Evolutionary conservation across 2,888 invertebrate genomes (phyloP), one percentile per base, ranked within the genome.

Genomic region (Hololepta plana): DNA sequence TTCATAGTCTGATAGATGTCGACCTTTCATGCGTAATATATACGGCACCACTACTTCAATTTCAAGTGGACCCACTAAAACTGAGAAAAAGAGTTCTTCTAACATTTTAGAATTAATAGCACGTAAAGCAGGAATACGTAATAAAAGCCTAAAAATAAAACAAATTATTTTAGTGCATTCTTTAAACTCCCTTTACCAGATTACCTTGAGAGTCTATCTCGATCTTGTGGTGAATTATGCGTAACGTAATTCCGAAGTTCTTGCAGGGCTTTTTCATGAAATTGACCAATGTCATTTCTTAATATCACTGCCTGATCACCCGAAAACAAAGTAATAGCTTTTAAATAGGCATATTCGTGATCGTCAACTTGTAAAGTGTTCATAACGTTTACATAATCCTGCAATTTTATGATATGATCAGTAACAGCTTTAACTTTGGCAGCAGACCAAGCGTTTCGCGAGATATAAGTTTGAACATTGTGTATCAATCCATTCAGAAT

Each of bases 41-140:
- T 79, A 88, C 14, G 93, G 93, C 53, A 96, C 81, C 39, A 95
- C 82, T 46, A 81, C 85, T 47, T 95, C 90, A 32, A 96, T 90
- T 57, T 88, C 85, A 41, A 95, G 82, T 51, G 80, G 82, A 4
- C 90, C 91, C 24, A 90, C 74, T 33, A 91, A 67, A 26, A 82
- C 85, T 3, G 85, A 76, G 48, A 93, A 91, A 62, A 91, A 91
- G 28, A 91, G 64, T 46, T 91, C 90, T 53, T 91, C 91, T 27
- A 91, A 61, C 33, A 81, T 67, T 8, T 72, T 58, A 2, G 79
- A 73, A 29, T 76, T 69, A 47, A 79, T 71, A 37, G 72, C 67
- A 37, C 77, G 62, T 12, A 82, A 53, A 4, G 73, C 71, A 2
- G 79, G 69, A 32, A 90, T 62, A 47, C 73, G 69, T 23, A 79